These are phyloP conservation scores for Cyprinodon variegatus DNA, from an alignment of 2,113 vertebrate species.

Conservation along the genomic window DNA sequence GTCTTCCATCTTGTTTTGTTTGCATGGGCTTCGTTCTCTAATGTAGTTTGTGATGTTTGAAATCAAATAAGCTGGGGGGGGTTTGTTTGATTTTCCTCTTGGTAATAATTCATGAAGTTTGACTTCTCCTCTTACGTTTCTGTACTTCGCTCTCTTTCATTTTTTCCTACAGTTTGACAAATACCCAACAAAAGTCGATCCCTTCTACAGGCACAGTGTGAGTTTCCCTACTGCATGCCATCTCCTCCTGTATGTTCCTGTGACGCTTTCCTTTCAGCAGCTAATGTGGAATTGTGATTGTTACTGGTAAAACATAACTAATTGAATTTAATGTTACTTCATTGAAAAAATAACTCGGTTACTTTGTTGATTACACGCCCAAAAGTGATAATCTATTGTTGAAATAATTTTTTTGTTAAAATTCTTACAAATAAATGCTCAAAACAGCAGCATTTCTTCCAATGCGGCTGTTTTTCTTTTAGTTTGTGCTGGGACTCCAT, in stretches of 20 bases:
- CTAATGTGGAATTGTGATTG: background rate
- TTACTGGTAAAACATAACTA: too few relatives aligned
- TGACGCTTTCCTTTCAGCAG: constrained; percentile 33
- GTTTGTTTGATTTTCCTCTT: background rate
- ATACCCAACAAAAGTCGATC: constrained; percentile 99
- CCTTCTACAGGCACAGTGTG: constrained; percentile 99
- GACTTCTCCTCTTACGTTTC: constrained; percentile 53
- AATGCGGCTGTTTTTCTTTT: too few relatives aligned
- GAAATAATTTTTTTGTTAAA: too few relatives aligned
- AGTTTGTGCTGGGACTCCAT: too few relatives aligned
- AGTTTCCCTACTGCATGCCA: constrained; percentile 76
- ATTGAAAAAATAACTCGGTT: too few relatives aligned
- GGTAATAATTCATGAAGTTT: constrained; percentile 4
- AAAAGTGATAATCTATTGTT: too few relatives aligned
- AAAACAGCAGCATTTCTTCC: too few relatives aligned
- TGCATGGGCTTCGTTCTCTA: constrained; percentile 20
- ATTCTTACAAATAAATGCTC: too few relatives aligned
- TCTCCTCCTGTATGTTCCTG: constrained; percentile 21
- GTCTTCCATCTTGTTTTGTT: constrained; percentile 18
- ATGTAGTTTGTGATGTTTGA: constrained; percentile 26
- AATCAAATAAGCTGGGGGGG: background rate
- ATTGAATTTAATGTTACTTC: too few relatives aligned
- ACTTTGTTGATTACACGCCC: too few relatives aligned
- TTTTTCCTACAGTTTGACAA: constrained; percentile 98
- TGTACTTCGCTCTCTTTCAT: constrained; percentile 81